Conservation (phyloP, 30 jellyfish, hydroid and myxozoan genomes). For the Hydractinia echinata region DNA sequence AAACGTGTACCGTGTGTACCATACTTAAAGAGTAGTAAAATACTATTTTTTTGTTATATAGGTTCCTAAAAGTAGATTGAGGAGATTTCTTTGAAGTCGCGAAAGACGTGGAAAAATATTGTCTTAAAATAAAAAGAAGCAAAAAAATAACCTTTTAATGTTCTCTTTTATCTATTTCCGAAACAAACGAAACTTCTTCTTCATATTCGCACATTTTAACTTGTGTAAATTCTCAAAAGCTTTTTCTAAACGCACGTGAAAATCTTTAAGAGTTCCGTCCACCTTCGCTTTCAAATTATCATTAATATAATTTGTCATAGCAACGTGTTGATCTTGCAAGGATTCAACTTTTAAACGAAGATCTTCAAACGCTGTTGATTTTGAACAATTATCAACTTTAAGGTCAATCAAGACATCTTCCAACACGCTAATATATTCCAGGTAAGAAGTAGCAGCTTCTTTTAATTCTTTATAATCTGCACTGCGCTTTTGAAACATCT, state of each 20-base stretch:
- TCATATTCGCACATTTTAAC: not conserved
- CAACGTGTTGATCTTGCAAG: not conserved
- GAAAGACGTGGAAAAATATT: no score
- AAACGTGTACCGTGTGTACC: no score
- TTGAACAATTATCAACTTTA: not conserved
- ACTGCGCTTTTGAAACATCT: not conserved
- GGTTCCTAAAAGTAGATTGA: no score
- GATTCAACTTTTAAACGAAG: not conserved
- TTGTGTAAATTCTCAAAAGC: not conserved
- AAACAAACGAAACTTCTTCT: not conserved
- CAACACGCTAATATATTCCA: not conserved
- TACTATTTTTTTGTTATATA: no score
- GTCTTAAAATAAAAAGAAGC: no score
- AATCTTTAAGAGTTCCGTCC: not conserved
- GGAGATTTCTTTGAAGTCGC: no score
- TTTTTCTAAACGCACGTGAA: not conserved
- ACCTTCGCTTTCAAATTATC: not conserved
- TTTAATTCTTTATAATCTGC: not conserved
- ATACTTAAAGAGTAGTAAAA: no score
- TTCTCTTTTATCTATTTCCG: not conserved
- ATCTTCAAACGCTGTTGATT: not conserved
- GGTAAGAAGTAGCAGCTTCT: not conserved
- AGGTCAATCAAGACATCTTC: not conserved
- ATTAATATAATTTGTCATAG: not conserved
- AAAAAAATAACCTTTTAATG: not conserved